A percentile compares a stretch with the other conserved stretches of the same genome.
phyloP scores from a whole-genome alignment of 2,797 vertebrate species.

The Clamator glandarius region DNA sequence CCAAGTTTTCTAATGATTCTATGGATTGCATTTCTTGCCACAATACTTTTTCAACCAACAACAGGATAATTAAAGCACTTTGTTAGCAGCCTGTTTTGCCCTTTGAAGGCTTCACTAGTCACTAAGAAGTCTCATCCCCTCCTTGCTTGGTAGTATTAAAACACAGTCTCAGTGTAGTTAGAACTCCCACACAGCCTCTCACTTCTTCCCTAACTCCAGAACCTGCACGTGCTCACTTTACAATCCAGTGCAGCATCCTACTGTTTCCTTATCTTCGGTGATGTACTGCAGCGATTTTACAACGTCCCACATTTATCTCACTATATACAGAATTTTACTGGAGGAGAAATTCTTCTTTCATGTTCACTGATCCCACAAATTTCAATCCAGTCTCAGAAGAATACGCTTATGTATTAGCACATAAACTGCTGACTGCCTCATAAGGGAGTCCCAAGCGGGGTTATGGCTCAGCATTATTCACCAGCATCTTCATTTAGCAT shows the following conservation, averaged over 20 bases:
- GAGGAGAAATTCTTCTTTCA: background rate
- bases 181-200: background rate
- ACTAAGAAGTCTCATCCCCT: background rate
- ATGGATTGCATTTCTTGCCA: background rate
- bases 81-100: background rate
- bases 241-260: background rate
- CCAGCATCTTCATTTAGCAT: background rate
- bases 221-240: background rate
- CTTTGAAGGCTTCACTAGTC: slow-evolving; percentile 36
- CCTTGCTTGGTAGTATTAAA: background rate
- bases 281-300: background rate
- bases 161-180: background rate
- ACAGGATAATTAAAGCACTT: slow-evolving; percentile 7
- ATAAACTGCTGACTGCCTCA: background rate
- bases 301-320: background rate
- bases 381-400: background rate
- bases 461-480: slow-evolving; percentile 1
- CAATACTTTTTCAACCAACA: background rate
- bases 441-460: background rate
- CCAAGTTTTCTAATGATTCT: slow-evolving; percentile 26
- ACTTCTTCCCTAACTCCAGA: background rate
- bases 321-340: background rate
- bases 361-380: background rate
- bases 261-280: background rate
- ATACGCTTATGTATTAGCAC: background rate